Conservation (phyloP, 2,797 vertebrate genomes). For the Adelosebastes latens region DNA sequence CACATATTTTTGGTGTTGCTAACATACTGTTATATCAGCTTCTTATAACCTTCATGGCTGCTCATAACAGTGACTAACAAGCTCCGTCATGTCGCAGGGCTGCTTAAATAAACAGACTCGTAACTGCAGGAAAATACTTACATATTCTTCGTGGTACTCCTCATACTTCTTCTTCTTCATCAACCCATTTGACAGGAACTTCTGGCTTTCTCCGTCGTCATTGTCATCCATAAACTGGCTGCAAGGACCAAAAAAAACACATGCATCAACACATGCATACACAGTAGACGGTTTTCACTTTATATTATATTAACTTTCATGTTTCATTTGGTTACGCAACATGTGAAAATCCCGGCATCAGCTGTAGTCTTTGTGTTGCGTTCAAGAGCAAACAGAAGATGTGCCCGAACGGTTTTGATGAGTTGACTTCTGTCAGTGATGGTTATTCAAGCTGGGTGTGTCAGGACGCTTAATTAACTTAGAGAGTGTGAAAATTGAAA, state of each 20-base stretch:
- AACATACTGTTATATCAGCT: background rate
- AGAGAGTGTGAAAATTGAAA: too few species aligned
- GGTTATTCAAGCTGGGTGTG: too few species aligned
- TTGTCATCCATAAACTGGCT: conserved; percentile 88
- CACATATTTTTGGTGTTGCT: background rate
- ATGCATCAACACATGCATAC: background rate
- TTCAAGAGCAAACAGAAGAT: background rate
- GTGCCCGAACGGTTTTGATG: too few species aligned
- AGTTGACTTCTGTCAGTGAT: too few species aligned
- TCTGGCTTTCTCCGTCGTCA: conserved; percentile 90
- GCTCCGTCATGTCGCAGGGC: background rate
- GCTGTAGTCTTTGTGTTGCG: background rate
- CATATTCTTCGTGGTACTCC: conserved; percentile 92
- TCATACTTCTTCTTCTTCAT: conserved; percentile 91
- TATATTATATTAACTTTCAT: background rate
- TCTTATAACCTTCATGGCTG: background rate
- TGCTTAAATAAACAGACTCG: background rate
- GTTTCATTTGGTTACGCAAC: background rate
- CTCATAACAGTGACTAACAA: background rate
- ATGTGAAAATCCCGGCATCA: background rate
- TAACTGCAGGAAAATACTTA: conserved; percentile 67
- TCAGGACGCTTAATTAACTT: too few species aligned
- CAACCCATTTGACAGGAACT: conserved; percentile 92
- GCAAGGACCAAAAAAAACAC: conserved; percentile 10
- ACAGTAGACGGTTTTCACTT: background rate